Evolutionary conservation across 1,140 invertebrate species (phyloP).

Genomic region (Pomacea maculata): DNA sequence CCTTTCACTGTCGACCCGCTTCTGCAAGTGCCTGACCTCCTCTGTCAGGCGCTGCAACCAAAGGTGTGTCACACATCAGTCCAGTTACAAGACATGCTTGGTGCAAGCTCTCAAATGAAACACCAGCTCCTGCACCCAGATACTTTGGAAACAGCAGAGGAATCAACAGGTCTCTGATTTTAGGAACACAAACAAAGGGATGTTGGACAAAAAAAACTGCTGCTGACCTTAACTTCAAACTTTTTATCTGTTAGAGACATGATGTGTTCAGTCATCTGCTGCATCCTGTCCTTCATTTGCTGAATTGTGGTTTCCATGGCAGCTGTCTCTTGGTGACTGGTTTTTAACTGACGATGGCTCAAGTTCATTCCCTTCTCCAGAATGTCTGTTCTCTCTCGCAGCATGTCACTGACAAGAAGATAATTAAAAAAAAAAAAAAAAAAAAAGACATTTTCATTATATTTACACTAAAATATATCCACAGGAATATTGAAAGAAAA

Average conservation of each 20-base stretch:
- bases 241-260: conserved; percentile 31
- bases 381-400: conserved; percentile 22
- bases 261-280: conserved; percentile 27
- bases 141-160: too few relatives aligned
- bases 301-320: conserved; percentile 14
- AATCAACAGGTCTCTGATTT: too few relatives aligned
- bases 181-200: not conserved
- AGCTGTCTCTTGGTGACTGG: conserved; percentile 20
- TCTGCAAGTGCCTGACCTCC: conserved; percentile 23
- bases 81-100: not conserved
- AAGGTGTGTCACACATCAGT: too few relatives aligned
- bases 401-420: conserved; percentile 22
- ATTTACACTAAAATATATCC: too few relatives aligned
- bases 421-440: not conserved
- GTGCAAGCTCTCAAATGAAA: not conserved
- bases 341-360: conserved; percentile 18
- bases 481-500: too few relatives aligned
- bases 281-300: conserved; percentile 23
- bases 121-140: too few relatives aligned
- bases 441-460: not conserved
- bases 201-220: not conserved
- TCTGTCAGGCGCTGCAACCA: conserved; percentile 12
- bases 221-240: conserved; percentile 31
- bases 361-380: conserved; percentile 24
- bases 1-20: not conserved